These are phyloP conservation scores for Melieria crassipennis DNA, from an alignment of 2,888 invertebrate genomes.

Conservation along the genomic window DNA sequence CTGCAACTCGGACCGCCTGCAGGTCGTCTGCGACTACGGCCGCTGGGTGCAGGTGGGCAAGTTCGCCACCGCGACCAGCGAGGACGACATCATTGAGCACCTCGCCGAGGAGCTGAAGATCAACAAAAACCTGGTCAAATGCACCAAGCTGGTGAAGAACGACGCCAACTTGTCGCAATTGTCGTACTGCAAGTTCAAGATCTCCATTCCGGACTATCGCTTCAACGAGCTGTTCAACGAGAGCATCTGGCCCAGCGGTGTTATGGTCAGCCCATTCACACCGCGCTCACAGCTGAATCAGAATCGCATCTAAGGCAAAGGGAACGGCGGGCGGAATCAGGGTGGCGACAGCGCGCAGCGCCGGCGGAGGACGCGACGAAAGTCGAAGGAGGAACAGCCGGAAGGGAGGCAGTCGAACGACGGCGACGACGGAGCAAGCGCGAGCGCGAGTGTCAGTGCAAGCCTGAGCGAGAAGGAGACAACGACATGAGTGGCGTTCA, in stretches of 20 bases:
- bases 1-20: constrained; percentile 61
- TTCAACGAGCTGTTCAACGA: constrained; percentile 62
- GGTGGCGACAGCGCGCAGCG: constrained; percentile 23
- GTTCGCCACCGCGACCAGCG: constrained; percentile 59
- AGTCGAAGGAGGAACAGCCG: constrained; percentile 28
- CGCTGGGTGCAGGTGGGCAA: constrained; percentile 62
- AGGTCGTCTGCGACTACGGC: constrained; percentile 60
- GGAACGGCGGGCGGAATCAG: constrained; percentile 24
- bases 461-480: constrained; percentile 23
- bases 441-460: constrained; percentile 29
- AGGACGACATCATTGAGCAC: constrained; percentile 60
- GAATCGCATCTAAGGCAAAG: constrained; percentile 56
- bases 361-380: constrained; percentile 8
- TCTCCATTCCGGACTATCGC: constrained; percentile 62
- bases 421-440: constrained; percentile 15
- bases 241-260: constrained; percentile 62
- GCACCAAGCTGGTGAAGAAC: constrained; percentile 61
- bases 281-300: constrained; percentile 61
- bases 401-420: constrained; percentile 12
- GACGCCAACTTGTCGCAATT: constrained; percentile 60
- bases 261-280: constrained; percentile 62
- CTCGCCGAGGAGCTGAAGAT: constrained; percentile 59
- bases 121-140: constrained; percentile 60
- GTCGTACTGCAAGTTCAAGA: constrained; percentile 61
- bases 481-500: constrained; percentile 39